Base-by-base conservation (phyloP, 1,140 invertebrate genomes). In the Nebria ingens region DNA sequence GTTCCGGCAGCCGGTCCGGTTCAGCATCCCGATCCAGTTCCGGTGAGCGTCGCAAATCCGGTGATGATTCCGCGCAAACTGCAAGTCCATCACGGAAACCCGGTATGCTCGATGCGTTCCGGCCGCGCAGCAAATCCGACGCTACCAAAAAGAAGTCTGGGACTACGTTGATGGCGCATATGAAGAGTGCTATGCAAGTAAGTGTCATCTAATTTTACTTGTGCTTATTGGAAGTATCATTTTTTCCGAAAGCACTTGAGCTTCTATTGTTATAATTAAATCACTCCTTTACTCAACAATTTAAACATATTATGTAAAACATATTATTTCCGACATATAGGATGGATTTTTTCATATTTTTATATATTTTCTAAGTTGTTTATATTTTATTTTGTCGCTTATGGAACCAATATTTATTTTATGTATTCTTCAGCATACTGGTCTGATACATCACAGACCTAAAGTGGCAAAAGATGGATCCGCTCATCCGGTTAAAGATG, bases 81-180 rank as follows among this genome's bases (percentile, higher is more conserved):
- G 76, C 81, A 60, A 82, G 81, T 57, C 82, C 84, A 1, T 84
- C 83, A 21, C 75, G 82, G n/a, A 79, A 84, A 51, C 80, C 80
- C 4, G 81, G 80, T 3, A 76, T 94, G 54, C 86, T 94, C 62
- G 91, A 94, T 67, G 86, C 87, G 15, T 93, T 94, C 67, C 79
- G 88, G 64, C 89, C 80, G 38, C 78, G 83, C 58, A 87, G 80
- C 61, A 93, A 86, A 73, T 91, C 81, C 2, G 89, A 92, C 72
- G 83, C 81, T 19, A 78, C 79, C 62, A 73, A 80, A 71, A 82
- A 86, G 71, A 81, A 81, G 64, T 75, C 72, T 42, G 65, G 64
- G 50, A n/a, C n/a, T n/a, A 77, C 76, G 65, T 79, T 90, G 70
- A 87, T 89, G 76, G 77, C 82, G n/a, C 84, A 83, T 59, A 82